Evolutionary conservation across 2,113 vertebrate species (phyloP).

Genomic region (Rhabdornis inornatus): DNA sequence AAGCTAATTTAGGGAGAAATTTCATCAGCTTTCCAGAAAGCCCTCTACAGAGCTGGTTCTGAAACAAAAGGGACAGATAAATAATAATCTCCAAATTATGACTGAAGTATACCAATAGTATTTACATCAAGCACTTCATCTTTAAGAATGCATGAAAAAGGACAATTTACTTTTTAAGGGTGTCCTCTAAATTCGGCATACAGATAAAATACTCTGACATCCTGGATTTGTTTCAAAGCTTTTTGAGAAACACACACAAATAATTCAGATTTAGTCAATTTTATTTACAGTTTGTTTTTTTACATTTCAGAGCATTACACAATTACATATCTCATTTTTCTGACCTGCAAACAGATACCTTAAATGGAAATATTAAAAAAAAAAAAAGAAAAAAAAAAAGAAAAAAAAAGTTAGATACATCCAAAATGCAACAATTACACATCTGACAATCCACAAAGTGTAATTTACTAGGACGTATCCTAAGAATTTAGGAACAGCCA

Average conservation of each 20-base stretch:
- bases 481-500: slow-evolving; percentile 80
- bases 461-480: slow-evolving; percentile 80
- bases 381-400: slow-evolving; percentile 38
- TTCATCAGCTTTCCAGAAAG: slow-evolving; percentile 27
- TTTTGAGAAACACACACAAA: slow-evolving; percentile 88
- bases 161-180: slow-evolving; percentile 51
- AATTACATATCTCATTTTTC: slow-evolving; percentile 90
- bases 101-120: not conserved
- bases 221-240: slow-evolving; percentile 75
- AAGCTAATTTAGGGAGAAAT: not conserved
- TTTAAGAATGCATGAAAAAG: slow-evolving; percentile 37
- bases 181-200: slow-evolving; percentile 56
- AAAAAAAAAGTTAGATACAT: slow-evolving; percentile 80
- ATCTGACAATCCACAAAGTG: slow-evolving; percentile 84
- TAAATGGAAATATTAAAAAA: slow-evolving; percentile 74
- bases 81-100: slow-evolving; percentile 13
- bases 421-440: slow-evolving; percentile 84
- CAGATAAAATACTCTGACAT: slow-evolving; percentile 62
- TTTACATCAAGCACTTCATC: slow-evolving; percentile 26
- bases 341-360: slow-evolving; percentile 99
- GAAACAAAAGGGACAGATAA: slow-evolving; percentile 8
- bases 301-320: slow-evolving; percentile 85
- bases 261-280: slow-evolving; percentile 84
- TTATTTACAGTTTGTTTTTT: slow-evolving; percentile 82
- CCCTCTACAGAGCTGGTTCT: slow-evolving; percentile 42